Percentiles rank a stretch among this genome's conserved stretches.
Evolutionary conservation across 2,113 vertebrate species (phyloP).

Genomic region (Meleagris gallopavo): DNA sequence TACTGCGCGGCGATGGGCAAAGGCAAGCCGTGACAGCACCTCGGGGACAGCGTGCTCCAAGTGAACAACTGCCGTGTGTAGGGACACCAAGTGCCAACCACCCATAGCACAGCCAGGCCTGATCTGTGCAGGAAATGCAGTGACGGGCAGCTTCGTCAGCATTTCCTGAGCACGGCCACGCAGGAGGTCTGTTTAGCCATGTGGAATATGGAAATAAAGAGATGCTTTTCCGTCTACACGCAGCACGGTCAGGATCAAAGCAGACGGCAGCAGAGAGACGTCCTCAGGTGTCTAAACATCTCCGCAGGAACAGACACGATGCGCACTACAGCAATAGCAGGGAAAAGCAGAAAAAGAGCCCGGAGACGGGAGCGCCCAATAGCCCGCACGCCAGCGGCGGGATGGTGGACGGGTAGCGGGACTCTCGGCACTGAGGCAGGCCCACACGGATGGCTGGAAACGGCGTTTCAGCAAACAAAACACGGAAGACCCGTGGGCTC

Average conservation of each 20-base stretch:
- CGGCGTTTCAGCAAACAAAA: rapidly evolving
- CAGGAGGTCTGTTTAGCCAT: rapidly evolving
- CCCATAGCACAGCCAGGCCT: rapidly evolving
- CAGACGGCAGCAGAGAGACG: background rate
- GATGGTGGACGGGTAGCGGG: no score
- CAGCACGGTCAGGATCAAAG: background rate
- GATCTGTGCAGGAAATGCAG: background rate
- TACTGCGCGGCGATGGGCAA: rapidly evolving
- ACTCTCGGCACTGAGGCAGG: background rate
- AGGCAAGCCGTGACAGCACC: background rate
- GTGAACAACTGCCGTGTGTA: rapidly evolving
- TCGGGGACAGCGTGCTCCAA: rapidly evolving
- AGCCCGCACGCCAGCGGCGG: background rate
- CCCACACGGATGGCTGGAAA: background rate
- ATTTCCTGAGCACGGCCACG: rapidly evolving
- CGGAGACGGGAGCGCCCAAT: rapidly evolving
- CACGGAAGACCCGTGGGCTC: rapidly evolving
- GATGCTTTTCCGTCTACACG: background rate
- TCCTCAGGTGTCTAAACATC: background rate
- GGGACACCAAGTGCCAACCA: background rate
- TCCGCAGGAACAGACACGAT: background rate
- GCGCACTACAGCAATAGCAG: rapidly evolving
- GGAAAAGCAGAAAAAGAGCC: background rate
- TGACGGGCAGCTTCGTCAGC: background rate
- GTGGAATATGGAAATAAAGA: rapidly evolving